Evolutionary conservation across 2,113 vertebrate genomes (phyloP).

Genomic region (Pangasianodon hypophthalmus): DNA sequence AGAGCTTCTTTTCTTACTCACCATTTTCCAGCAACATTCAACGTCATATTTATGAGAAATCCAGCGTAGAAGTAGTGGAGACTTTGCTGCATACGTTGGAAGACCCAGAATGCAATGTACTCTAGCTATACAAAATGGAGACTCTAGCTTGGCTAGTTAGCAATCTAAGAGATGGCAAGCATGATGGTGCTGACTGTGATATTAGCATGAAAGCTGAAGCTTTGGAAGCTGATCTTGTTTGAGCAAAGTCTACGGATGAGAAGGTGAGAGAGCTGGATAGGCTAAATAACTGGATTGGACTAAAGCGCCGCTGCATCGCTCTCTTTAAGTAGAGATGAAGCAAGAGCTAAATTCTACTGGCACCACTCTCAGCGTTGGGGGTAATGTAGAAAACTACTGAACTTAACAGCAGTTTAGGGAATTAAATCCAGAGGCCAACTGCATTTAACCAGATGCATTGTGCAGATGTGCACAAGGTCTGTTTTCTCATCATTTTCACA

Average conservation of each 20-base stretch:
- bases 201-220: neutral
- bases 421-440: neutral
- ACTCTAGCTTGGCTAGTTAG: neutral
- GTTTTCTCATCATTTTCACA: conserved; percentile 2
- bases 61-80: neutral
- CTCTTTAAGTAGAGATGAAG: neutral
- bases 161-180: neutral
- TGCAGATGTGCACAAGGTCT: neutral
- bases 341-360: neutral
- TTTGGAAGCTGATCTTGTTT: neutral
- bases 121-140: too few species aligned
- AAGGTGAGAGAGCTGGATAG: neutral
- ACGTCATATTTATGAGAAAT: neutral
- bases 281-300: too few species aligned
- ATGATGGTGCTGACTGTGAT: neutral
- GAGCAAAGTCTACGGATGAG: neutral
- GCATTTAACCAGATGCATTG: neutral
- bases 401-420: neutral
- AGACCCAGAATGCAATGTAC: neutral
- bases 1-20: neutral
- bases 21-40: neutral
- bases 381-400: neutral
- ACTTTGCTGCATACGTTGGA: neutral
- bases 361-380: neutral
- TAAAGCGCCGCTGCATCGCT: neutral